These are phyloP conservation scores for Hermetia illucens DNA, from an alignment of 1,140 invertebrate species.

Conservation along the genomic window DNA sequence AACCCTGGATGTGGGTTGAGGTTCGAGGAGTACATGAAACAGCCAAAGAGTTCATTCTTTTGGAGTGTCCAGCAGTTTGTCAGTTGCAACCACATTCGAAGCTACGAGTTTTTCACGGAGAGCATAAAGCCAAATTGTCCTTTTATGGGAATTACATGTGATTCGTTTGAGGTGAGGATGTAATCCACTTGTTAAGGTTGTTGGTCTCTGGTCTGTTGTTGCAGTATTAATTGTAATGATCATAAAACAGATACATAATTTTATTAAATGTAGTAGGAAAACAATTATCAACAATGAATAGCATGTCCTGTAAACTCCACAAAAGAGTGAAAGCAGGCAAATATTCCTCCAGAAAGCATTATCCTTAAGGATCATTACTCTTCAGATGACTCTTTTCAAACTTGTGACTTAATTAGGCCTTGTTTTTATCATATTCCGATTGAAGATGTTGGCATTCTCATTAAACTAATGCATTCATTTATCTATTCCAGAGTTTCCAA, in stretches of 20 bases:
- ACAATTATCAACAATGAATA: no score
- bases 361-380: no score
- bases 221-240: slow-evolving; percentile 2
- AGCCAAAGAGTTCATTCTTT: slow-evolving; percentile 38
- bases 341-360: no score
- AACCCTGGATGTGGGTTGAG: slow-evolving; percentile 74
- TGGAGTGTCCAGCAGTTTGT: slow-evolving; percentile 57
- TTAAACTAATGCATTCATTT: not conserved
- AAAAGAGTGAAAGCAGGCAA: no score
- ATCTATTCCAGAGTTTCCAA: slow-evolving; percentile 42
- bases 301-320: not conserved
- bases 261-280: no score
- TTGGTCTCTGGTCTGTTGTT: slow-evolving; percentile 1
- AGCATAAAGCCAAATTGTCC: slow-evolving; percentile 62
- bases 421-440: no score
- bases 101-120: slow-evolving; percentile 73
- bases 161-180: slow-evolving; percentile 48
- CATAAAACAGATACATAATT: no score
- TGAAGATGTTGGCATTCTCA: no score
- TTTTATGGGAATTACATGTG: slow-evolving; percentile 61
- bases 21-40: slow-evolving; percentile 49
- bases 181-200: no score
- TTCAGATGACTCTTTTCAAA: no score
- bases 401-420: no score
- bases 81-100: slow-evolving; percentile 72